These are phyloP conservation scores for Yponomeuta sedellus DNA, from an alignment of 2,888 invertebrate species.

Conservation along the genomic window DNA sequence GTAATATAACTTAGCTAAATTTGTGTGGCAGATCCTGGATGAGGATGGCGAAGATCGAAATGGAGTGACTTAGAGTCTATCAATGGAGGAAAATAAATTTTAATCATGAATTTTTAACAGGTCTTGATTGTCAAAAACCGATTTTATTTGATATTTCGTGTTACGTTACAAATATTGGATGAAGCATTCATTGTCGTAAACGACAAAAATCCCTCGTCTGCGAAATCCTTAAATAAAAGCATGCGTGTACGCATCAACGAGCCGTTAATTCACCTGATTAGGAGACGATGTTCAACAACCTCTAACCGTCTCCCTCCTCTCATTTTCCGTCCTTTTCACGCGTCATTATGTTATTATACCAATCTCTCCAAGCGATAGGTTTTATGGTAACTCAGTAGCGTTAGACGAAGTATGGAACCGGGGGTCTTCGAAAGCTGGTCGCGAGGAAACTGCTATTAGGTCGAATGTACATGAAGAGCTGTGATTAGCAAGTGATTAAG, in stretches of 20 bases:
- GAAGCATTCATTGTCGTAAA: not conserved
- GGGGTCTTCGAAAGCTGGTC: not conserved
- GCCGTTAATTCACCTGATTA: conserved; percentile 19
- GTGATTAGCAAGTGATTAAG: conserved; percentile 73
- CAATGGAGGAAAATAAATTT: too few species aligned
- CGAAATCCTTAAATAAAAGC: conserved; percentile 16
- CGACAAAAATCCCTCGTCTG: not conserved
- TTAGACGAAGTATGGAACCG: not conserved
- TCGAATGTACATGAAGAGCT: conserved; percentile 51
- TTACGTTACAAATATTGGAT: too few species aligned
- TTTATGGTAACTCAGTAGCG: not conserved
- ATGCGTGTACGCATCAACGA: conserved; percentile 16
- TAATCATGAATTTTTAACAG: too few species aligned
- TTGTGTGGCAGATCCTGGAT: too few species aligned
- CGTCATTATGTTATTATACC: conserved; percentile 57
- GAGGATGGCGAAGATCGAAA: too few species aligned
- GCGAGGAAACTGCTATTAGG: conserved; percentile 33
- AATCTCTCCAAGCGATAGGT: not conserved
- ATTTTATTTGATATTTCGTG: too few species aligned
- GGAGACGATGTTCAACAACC: conserved; percentile 15
- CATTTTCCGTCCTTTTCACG: conserved; percentile 36
- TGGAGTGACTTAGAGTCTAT: too few species aligned
- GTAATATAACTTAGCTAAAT: too few species aligned
- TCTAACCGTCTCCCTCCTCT: conserved; percentile 26
- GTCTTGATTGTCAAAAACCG: too few species aligned